Base-by-base conservation (phyloP, 2,797 vertebrate genomes). In the Pygocentrus nattereri region DNA sequence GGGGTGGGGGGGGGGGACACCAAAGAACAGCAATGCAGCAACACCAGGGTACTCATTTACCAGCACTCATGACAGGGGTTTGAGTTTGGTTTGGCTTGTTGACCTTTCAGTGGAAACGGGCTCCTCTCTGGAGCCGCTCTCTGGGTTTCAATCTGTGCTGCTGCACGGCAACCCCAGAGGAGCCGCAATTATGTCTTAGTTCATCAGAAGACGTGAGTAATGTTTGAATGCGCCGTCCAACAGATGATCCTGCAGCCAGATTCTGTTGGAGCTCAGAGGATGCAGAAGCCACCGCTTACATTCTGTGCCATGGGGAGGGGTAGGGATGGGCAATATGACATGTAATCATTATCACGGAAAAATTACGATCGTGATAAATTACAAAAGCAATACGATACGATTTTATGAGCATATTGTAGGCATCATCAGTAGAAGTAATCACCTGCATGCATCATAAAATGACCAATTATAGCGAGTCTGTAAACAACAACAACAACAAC, bases 21-120 rank as follows among this genome's bases (percentile, higher is more conserved):
- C n/a, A n/a, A 75, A 69, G 38, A 76, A 79, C 1, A 30, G 56
- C 0, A 16, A 44, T 38, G 59, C 1, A 44, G 64, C 31, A 44
- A 15, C 72, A 31, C 30, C 56, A 47, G 74, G 77, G 38, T 76
- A 65, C 44, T 69, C 74, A 83, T 74, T 71, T 34, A 30, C 41
- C 77, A 70, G 47, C 67, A 75, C 38, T 16, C 47, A 19, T 52
- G 54, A 62, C 56, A 49, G 58, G 38, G 80, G 49, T 4, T 30
- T 27, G 49, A 67, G 58, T 71, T 61, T 18, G 74, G 58, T 77
- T 50, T 21, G 74, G 27, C 23, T 54, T 71, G 70, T 15, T 71
- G 34, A 49, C 68, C 23, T 49, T 49, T 71, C n/a, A 2, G 41
- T 47, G 41, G 3, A 49, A 47, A 47, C 16, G 67, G 4, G 2